phyloP scores from a whole-genome alignment of 2,113 vertebrate species.

The Cepphus grylle region DNA sequence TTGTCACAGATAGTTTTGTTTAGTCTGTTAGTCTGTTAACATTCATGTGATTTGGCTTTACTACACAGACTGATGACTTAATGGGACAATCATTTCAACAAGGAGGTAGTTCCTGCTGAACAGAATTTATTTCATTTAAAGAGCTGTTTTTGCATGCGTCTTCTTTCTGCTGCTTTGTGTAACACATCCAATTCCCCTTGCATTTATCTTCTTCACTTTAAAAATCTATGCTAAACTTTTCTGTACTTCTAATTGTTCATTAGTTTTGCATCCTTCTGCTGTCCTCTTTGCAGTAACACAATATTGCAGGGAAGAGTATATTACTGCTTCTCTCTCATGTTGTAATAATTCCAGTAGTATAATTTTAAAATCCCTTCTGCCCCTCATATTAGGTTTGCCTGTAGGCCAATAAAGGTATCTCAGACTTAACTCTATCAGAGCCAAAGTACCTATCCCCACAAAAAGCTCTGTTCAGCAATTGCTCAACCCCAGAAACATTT shows the following conservation, averaged over 20 bases:
- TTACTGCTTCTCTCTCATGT: background rate
- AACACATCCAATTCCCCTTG: background rate
- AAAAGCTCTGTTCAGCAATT: background rate
- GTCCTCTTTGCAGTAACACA: background rate
- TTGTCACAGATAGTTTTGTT: constrained; percentile 49
- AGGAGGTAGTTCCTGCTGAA: background rate
- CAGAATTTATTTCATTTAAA: background rate
- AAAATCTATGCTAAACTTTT: background rate
- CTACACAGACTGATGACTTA: constrained; percentile 8
- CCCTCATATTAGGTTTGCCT: background rate
- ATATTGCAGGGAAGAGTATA: background rate
- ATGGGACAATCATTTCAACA: constrained; percentile 34
- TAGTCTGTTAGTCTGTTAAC: constrained; percentile 42
- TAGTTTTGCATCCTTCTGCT: background rate
- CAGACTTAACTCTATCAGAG: background rate
- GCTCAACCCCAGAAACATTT: background rate
- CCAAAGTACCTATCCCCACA: background rate
- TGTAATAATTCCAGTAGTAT: background rate
- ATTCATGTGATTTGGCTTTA: constrained; percentile 40
- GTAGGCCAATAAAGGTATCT: background rate
- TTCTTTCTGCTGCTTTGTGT: background rate
- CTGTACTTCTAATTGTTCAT: background rate
- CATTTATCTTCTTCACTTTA: background rate
- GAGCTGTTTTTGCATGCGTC: background rate
- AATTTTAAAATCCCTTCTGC: background rate